These are phyloP conservation scores for Drosophila neocordata DNA, from an alignment of 1,140 invertebrate genomes.

Conservation along the genomic window DNA sequence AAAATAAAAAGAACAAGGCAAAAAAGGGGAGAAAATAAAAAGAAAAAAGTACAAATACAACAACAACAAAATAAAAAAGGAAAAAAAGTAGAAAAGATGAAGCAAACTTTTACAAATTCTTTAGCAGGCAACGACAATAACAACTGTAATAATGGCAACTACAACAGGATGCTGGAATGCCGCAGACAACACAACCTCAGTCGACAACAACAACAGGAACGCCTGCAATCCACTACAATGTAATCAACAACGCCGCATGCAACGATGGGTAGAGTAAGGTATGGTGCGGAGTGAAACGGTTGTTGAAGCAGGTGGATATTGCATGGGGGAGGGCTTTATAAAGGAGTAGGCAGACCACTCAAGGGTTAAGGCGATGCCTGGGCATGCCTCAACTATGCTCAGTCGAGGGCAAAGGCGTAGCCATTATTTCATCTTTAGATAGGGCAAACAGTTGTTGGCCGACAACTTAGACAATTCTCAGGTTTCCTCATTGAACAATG, in stretches of 20 bases:
- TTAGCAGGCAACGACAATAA: conserved; percentile 64
- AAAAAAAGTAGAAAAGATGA: conserved; percentile 1
- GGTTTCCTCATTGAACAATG: background rate
- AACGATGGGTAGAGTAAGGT: conserved; percentile 10
- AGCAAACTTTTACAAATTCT: conserved; percentile 74
- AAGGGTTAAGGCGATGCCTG: conserved; percentile 50
- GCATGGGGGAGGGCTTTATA: conserved; percentile 1
- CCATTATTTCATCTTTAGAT: background rate
- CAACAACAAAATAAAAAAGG: background rate
- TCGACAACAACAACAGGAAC: conserved; percentile 31
- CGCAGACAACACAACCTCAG: conserved; percentile 69
- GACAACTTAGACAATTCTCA: background rate
- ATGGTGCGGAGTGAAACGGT: too few species aligned
- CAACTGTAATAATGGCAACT: conserved; percentile 72
- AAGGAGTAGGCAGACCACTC: conserved; percentile 48
- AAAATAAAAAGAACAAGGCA: too few species aligned
- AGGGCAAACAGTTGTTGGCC: background rate
- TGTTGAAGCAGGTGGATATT: conserved; percentile 6
- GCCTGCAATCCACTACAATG: conserved; percentile 51
- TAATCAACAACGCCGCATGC: conserved; percentile 77
- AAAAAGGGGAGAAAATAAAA: too few species aligned
- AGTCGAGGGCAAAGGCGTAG: conserved; percentile 1
- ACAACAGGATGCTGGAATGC: conserved; percentile 55
- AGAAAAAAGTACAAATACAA: background rate
- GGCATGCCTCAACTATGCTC: conserved; percentile 2